Percentiles rank a stretch among this genome's conserved stretches.
These are phyloP conservation scores for Hyppa rectilinea DNA, from an alignment of 2,888 invertebrate species.

Conservation along the genomic window DNA sequence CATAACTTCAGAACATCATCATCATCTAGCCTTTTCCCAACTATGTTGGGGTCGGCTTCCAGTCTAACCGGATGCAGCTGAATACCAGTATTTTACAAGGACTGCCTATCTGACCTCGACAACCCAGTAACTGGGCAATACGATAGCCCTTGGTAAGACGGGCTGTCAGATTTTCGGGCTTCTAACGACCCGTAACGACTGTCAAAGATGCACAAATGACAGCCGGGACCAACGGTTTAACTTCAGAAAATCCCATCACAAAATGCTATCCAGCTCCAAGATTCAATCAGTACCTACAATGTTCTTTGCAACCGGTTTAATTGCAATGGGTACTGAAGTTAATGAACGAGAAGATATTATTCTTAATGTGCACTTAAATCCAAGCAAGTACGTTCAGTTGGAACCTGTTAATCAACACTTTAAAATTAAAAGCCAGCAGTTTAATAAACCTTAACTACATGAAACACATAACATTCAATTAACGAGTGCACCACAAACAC, in stretches of 20 bases:
- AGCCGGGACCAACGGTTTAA: no score
- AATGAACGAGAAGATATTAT: constrained; percentile 40
- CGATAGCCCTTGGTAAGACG: no score
- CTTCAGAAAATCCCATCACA: no score
- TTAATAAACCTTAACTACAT: constrained; percentile 48
- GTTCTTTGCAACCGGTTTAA: constrained; percentile 21
- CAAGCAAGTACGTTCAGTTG: constrained; percentile 12
- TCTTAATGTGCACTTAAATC: constrained; percentile 37
- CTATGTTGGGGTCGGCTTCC: no score
- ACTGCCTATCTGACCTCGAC: no score
- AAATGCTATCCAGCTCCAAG: not conserved
- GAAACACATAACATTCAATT: constrained; percentile 56
- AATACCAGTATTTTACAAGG: no score
- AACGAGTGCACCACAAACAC: constrained; percentile 49
- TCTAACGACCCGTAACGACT: no score
- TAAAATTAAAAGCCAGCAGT: constrained; percentile 27
- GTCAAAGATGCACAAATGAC: no score
- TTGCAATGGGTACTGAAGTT: constrained; percentile 28
- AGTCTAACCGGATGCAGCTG: no score
- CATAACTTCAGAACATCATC: not conserved
- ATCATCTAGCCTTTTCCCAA: no score
- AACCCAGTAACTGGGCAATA: no score
- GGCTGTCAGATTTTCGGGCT: no score
- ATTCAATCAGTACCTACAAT: constrained; percentile 27
- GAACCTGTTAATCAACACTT: constrained; percentile 34